A percentile compares a stretch with the other conserved stretches of the same genome.
These are phyloP conservation scores for Imbricaverruca yamaguchii DNA, from an alignment of 2,888 invertebrate species.

Conservation along the genomic window DNA sequence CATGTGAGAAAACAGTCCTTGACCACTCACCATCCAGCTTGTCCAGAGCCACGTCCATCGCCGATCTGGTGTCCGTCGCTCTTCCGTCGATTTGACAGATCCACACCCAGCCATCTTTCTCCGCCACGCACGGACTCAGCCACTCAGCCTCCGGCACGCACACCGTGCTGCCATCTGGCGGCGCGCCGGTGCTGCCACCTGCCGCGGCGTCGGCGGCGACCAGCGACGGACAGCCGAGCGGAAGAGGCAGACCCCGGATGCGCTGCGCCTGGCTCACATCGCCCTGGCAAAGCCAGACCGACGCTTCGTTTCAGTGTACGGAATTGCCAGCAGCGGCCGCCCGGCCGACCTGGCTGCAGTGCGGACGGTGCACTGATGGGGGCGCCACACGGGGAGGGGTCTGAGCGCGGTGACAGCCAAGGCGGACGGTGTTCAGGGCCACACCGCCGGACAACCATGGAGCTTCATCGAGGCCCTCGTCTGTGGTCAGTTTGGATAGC, in stretches of 20 bases:
- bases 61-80: slow-evolving; percentile 38
- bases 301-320: too few relatives aligned
- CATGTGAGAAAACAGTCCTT: neutral
- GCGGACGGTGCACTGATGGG: too few relatives aligned
- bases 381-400: too few relatives aligned
- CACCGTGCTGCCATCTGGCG: neutral
- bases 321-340: too few relatives aligned
- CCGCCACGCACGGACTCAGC: neutral
- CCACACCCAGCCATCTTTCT: neutral
- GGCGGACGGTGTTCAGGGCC: too few relatives aligned
- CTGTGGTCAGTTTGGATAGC: too few relatives aligned
- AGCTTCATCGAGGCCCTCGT: too few relatives aligned
- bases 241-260: neutral
- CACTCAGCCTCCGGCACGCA: neutral
- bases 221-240: neutral
- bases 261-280: neutral
- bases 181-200: neutral
- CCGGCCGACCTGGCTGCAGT: too few relatives aligned
- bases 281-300: neutral
- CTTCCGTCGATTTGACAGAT: neutral
- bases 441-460: too few relatives aligned
- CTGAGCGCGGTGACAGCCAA: too few relatives aligned
- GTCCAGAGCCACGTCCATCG: neutral
- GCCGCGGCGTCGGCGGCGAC: neutral
- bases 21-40: neutral